Base-by-base conservation (phyloP, 2,797 vertebrate genomes). In the Strix occidentalis region DNA sequence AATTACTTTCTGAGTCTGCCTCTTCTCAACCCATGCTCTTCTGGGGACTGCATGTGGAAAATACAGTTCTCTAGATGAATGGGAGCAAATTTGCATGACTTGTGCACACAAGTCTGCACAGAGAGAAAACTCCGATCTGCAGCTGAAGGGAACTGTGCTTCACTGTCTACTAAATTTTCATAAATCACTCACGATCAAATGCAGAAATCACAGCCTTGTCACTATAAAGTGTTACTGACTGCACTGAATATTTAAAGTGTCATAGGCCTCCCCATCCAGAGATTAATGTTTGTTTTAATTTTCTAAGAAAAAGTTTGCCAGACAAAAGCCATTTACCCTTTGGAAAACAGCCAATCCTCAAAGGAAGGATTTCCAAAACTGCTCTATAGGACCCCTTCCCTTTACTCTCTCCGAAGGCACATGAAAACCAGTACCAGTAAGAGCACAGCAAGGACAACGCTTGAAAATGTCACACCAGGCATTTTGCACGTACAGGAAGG, bases 131-230 rank as follows among this genome's bases (percentile, higher is more conserved):
- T 64, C 50, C 56, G 74, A 57, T 53, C 84, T 35, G 70, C 54
- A 87, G n/a, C 56, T 84, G 84, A 93, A 54, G n/a, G 41, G 14
- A 93, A 61, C 45, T 35, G 17, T 24, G 45, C 53, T 84, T 87
- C 77, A 72, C 19, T 8, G 0, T 90, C 89, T 74, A 87, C 48
- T 61, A 28, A 56, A 89, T 80, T 81, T 91, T 93, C 87, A 94
- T 84, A 75, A 95, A 93, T 92, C 89, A 87, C 50, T 91, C 64
- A 86, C 9, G 70, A 93, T 72, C 87, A 88, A 96, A 94, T n/a
- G 5, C 48, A 93, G 90, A 86, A 95, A 93, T 81, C n/a, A 70
- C 61, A 83, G 41, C 48, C 69, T 69, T 84, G 72, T 85, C 57
- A 89, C 51, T 84, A 64, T 21, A 68, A 92, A 90, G 65, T 66